These are phyloP conservation scores for Agrotis puta DNA, from an alignment of 2,888 invertebrate species.

Conservation along the genomic window DNA sequence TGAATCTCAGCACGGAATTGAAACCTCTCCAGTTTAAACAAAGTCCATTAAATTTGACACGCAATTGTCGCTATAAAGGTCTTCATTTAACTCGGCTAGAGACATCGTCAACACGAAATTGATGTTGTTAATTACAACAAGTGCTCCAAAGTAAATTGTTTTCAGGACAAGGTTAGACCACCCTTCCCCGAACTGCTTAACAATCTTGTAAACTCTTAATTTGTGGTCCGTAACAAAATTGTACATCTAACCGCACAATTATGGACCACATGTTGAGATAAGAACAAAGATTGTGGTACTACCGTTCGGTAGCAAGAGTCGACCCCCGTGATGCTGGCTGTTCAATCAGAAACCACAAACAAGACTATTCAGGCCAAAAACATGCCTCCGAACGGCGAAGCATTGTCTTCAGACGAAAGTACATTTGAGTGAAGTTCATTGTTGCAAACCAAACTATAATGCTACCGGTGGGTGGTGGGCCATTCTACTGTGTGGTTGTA, in stretches of 20 bases:
- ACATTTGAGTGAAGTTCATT: slow-evolving; percentile 77
- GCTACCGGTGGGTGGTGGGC: slow-evolving; percentile 85
- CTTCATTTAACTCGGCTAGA: slow-evolving; percentile 23
- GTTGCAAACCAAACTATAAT: slow-evolving; percentile 87
- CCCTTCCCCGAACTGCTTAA: slow-evolving; percentile 57
- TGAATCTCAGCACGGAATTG: slow-evolving; percentile 26
- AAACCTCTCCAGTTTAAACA: slow-evolving; percentile 39
- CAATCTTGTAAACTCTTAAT: slow-evolving; percentile 69
- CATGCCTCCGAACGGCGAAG: slow-evolving; percentile 64
- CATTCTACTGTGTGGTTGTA: slow-evolving; percentile 67
- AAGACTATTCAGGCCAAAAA: slow-evolving; percentile 76
- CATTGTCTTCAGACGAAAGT: slow-evolving; percentile 77
- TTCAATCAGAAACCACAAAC: slow-evolving; percentile 88
- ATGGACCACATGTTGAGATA: slow-evolving; percentile 83
- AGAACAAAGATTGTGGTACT: slow-evolving; percentile 82
- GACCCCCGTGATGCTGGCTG: slow-evolving; percentile 77
- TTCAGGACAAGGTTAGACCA: slow-evolving; percentile 23
- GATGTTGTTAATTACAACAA: slow-evolving; percentile 47
- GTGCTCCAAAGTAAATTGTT: slow-evolving; percentile 43
- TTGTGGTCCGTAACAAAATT: slow-evolving; percentile 75
- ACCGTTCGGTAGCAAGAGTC: slow-evolving; percentile 83
- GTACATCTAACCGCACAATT: slow-evolving; percentile 79
- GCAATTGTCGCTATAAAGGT: slow-evolving; percentile 39
- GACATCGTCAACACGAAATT: slow-evolving; percentile 20
- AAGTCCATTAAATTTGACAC: slow-evolving; percentile 34